Evolutionary conservation across 2,797 vertebrate species (phyloP), one percentile per base, ranked within the genome.

Genomic region (Mormyrus proboscirostris): DNA sequence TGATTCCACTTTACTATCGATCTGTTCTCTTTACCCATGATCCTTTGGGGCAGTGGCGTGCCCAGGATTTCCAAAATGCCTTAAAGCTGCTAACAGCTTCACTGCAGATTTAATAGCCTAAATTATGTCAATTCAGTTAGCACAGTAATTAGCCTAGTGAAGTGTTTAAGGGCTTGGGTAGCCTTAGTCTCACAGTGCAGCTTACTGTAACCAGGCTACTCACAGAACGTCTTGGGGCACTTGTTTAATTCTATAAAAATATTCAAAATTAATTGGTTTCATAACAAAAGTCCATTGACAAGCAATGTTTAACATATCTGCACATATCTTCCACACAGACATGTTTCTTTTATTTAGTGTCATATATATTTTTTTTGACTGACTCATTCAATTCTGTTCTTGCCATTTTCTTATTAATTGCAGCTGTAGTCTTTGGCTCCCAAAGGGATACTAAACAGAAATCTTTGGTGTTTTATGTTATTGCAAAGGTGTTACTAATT

Each of bases 111-210:
- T 79, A 79, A 79, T 44, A 79, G 73, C 33, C 33, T 79, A 79
- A 79, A 79, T 79, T 41, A 79, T 79, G 73, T 79, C 73, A 79
- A 79, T 79, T 79, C 73, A 44, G 38, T 79, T 79, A 79, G 16
- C 16, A 19, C 38, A 79, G 22, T 79, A 79, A 79, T 79, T 79
- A 79, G 73, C 38, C 38, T 2, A 79, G 73, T 79, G 33, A 79
- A 79, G 38, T 41, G 73, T 79, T 41, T 79, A 79, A 79, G 73
- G 14, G 38, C 73, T 79, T 41, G 73, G 33, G 69, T 41, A 41
- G 69, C 38, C 33, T 41, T 41, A 76, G 38, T 6, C 38, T 44
- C 73, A n/a, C 73, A 79, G 38, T 79, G 73, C 38, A 79, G 38
- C 33, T 6, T 44, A 79, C 33, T 44, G 16, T 41, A 38, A n/a